A percentile compares a stretch with the other conserved stretches of the same genome.
phyloP scores from a whole-genome alignment of 2,888 invertebrate species.

The Notodonta dromedarius region DNA sequence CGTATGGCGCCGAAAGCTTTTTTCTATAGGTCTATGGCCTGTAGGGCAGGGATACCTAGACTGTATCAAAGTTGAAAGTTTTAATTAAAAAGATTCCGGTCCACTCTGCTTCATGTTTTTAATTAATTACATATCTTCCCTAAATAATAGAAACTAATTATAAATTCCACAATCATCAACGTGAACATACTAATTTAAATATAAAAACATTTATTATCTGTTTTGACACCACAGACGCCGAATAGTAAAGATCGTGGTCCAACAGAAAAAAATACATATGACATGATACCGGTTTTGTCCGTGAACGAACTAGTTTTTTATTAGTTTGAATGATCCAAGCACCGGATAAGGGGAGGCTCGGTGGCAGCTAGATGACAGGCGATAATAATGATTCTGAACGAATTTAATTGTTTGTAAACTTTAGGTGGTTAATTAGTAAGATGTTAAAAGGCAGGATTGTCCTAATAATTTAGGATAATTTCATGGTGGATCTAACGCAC shows the following conservation, averaged over 20 bases:
- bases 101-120: too few relatives aligned
- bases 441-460: too few relatives aligned
- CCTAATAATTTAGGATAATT: too few relatives aligned
- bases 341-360: constrained; percentile 48
- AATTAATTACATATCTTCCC: background rate
- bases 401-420: constrained; percentile 47
- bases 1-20: too few relatives aligned
- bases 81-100: background rate
- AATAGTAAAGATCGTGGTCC: constrained; percentile 21
- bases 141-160: background rate
- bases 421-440: background rate
- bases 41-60: too few relatives aligned
- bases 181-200: background rate
- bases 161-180: background rate
- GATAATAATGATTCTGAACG: constrained; percentile 60
- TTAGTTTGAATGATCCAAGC: constrained; percentile 59
- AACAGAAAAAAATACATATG: constrained; percentile 20
- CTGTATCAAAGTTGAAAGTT: too few relatives aligned
- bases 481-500: too few relatives aligned
- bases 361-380: constrained; percentile 66
- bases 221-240: constrained; percentile 35
- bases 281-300: constrained; percentile 33
- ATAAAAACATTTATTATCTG: constrained; percentile 13
- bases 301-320: constrained; percentile 60
- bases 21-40: too few relatives aligned